These are phyloP conservation scores for Cryptotermes secundus DNA, from an alignment of 1,140 invertebrate species.

Conservation along the genomic window DNA sequence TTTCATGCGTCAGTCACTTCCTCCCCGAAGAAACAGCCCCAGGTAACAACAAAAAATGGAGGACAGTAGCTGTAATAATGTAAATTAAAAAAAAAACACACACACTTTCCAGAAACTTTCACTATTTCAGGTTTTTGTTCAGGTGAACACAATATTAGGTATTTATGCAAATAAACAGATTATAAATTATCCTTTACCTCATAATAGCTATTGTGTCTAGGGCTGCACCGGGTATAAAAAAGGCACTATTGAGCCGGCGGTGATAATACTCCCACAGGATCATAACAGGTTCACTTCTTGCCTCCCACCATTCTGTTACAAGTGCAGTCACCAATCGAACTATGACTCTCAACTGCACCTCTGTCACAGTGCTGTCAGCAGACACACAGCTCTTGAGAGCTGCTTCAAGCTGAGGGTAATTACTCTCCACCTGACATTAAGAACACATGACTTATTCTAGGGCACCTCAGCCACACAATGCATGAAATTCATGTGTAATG, in stretches of 20 bases:
- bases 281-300: slow-evolving; percentile 35
- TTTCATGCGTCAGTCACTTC: too few relatives aligned
- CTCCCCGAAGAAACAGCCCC: too few relatives aligned
- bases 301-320: slow-evolving; percentile 35
- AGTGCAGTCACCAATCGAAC: slow-evolving; percentile 29
- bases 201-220: slow-evolving; percentile 36
- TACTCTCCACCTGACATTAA: slow-evolving; percentile 34
- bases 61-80: too few relatives aligned
- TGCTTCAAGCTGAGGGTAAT: slow-evolving; percentile 35
- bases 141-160: too few relatives aligned
- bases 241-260: slow-evolving; percentile 36
- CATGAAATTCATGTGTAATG: too few relatives aligned
- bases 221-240: slow-evolving; percentile 36
- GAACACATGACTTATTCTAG: too few relatives aligned
- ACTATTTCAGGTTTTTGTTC: too few relatives aligned
- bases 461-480: too few relatives aligned
- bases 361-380: slow-evolving; percentile 30
- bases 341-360: slow-evolving; percentile 36
- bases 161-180: too few relatives aligned
- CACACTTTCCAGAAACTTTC: too few relatives aligned
- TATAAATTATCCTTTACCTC: slow-evolving; percentile 34
- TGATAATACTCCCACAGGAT: slow-evolving; percentile 40
- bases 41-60: too few relatives aligned
- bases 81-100: too few relatives aligned
- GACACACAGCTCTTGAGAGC: slow-evolving; percentile 33